These are phyloP conservation scores for honey bee (Apis mellifera) DNA, from an alignment of 1,140 invertebrate species.

Conservation along the genomic window DNA sequence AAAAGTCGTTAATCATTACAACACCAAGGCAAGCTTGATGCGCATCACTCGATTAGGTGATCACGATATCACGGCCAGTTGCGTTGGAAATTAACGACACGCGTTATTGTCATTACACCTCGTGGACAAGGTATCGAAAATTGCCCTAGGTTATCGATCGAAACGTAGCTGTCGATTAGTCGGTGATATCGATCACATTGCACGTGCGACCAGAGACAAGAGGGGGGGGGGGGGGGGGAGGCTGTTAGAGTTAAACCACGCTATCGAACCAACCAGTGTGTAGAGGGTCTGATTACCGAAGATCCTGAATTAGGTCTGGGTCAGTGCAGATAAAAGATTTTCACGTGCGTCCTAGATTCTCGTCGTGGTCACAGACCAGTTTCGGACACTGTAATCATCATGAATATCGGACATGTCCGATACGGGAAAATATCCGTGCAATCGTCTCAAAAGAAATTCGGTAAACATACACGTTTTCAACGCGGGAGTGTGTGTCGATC, in stretches of 20 bases:
- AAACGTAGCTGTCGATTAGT: slow-evolving; percentile 33
- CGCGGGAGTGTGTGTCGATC: background rate
- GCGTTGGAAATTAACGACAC: slow-evolving; percentile 50
- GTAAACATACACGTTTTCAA: background rate
- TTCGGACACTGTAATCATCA: slow-evolving; percentile 12
- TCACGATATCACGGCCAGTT: slow-evolving; percentile 43
- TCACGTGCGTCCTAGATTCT: slow-evolving; percentile 36
- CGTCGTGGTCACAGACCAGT: background rate
- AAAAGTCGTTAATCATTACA: slow-evolving; percentile 10
- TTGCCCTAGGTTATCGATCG: slow-evolving; percentile 31
- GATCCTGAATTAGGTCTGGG: slow-evolving; percentile 45
- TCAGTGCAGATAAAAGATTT: slow-evolving; percentile 51
- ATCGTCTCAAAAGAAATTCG: background rate
- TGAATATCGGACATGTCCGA: slow-evolving; percentile 1
- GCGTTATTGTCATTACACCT: slow-evolving; percentile 16
- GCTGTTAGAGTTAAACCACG: slow-evolving; percentile 22
- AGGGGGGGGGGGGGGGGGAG: background rate
- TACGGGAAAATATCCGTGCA: too few relatives aligned
- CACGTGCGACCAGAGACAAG: background rate
- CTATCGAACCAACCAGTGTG: background rate
- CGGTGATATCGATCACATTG: slow-evolving; percentile 20
- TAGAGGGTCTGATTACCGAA: slow-evolving; percentile 28
- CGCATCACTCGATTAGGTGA: slow-evolving; percentile 41
- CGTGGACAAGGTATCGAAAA: slow-evolving; percentile 35
- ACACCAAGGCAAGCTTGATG: background rate